Conservation (phyloP, 1,140 invertebrate genomes). For the Micrasema longulum region DNA sequence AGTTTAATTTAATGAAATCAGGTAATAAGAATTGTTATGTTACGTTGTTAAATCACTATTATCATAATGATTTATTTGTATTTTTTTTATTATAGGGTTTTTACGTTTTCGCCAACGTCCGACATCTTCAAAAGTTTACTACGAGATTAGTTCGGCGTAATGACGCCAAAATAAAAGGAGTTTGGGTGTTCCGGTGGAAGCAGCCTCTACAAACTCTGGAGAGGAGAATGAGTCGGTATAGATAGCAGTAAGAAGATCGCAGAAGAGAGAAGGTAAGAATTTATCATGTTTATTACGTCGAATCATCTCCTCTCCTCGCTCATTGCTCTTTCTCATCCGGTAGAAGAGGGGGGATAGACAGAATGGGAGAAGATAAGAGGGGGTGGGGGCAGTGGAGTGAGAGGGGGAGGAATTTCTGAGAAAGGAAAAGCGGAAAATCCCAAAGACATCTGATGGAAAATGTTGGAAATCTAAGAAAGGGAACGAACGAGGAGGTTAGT, state of each 20-base stretch:
- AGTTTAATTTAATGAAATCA: too few relatives aligned
- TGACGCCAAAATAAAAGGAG: slow-evolving; percentile 8
- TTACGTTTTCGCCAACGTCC: too few relatives aligned
- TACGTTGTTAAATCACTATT: too few relatives aligned
- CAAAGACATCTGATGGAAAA: slow-evolving; percentile 45
- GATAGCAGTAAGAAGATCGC: slow-evolving; percentile 14
- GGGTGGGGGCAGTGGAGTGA: neutral
- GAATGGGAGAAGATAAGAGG: neutral
- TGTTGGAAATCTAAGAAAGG: slow-evolving; percentile 10
- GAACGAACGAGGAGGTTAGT: neutral
- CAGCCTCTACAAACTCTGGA: slow-evolving; percentile 22
- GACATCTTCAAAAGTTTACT: too few relatives aligned
- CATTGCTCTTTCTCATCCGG: slow-evolving; percentile 50
- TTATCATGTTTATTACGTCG: slow-evolving; percentile 56
- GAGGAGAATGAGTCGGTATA: slow-evolving; percentile 16
- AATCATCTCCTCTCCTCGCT: slow-evolving; percentile 52
- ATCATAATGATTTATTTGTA: too few relatives aligned
- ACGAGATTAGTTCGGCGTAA: slow-evolving; percentile 12
- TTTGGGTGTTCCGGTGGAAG: slow-evolving; percentile 8
- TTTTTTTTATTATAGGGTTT: too few relatives aligned
- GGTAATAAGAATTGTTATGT: too few relatives aligned
- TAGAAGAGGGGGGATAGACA: slow-evolving; percentile 25
- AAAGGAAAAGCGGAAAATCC: slow-evolving; percentile 37
- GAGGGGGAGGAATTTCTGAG: neutral
- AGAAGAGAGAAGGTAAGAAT: slow-evolving; percentile 47